These are phyloP conservation scores for Euthynnus affinis DNA, from an alignment of 2,797 vertebrate species.

Conservation along the genomic window DNA sequence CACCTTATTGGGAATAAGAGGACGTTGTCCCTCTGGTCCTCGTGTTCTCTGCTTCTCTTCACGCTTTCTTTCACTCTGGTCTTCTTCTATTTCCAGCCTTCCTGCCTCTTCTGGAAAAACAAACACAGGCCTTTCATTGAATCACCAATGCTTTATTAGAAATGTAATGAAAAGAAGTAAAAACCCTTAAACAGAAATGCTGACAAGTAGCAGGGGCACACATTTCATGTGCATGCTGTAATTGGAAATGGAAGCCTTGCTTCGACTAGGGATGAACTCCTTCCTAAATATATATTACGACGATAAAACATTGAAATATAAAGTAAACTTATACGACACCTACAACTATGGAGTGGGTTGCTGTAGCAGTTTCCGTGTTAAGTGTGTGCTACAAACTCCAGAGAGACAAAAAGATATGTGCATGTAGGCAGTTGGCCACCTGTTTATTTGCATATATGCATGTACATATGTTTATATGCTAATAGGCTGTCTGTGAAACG, in stretches of 20 bases:
- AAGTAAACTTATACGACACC: slow-evolving; percentile 7
- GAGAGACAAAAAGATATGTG: neutral
- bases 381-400: slow-evolving; percentile 5
- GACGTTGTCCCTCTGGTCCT: slow-evolving; percentile 76
- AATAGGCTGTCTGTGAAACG: neutral
- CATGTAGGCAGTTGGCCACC: neutral
- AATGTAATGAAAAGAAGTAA: neutral
- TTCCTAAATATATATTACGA: neutral
- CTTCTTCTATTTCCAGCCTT: slow-evolving; percentile 63
- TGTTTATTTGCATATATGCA: neutral
- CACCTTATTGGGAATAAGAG: slow-evolving; percentile 77
- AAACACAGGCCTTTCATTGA: slow-evolving; percentile 4
- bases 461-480: neutral
- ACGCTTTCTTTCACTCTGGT: slow-evolving; percentile 60
- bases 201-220: neutral
- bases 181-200: neutral
- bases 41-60: slow-evolving; percentile 70
- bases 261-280: neutral
- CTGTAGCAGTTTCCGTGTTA: slow-evolving; percentile 1
- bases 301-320: neutral
- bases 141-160: slow-evolving; percentile 5
- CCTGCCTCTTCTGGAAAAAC: slow-evolving; percentile 75
- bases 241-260: slow-evolving; percentile 1
- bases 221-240: slow-evolving; percentile 1
- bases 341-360: neutral